A percentile compares a stretch with the other conserved stretches of the same genome.
Evolutionary conservation across 2,888 invertebrate genomes (phyloP).

Genomic region (Imbricaverruca yamaguchii): DNA sequence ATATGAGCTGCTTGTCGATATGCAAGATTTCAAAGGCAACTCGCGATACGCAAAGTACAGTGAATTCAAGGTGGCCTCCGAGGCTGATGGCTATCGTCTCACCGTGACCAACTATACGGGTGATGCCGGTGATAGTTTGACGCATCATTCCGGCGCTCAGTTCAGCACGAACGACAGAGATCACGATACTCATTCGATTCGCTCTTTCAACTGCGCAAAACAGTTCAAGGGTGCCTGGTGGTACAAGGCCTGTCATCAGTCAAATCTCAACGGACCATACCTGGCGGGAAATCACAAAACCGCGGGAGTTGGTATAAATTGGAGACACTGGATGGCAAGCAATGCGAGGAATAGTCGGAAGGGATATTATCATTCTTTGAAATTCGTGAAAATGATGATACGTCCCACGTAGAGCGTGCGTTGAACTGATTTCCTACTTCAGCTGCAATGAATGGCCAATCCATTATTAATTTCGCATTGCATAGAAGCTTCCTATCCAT

Average conservation of each 20-base stretch:
- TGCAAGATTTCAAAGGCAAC: not conserved
- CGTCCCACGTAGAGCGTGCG: too few species aligned
- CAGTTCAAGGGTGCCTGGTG: not conserved
- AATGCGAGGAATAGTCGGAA: too few species aligned
- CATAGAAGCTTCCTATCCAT: too few species aligned
- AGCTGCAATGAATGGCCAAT: too few species aligned
- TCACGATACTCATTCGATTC: not conserved
- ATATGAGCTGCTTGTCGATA: not conserved
- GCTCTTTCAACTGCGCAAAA: not conserved
- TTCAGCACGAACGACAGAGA: not conserved
- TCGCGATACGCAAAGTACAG: not conserved
- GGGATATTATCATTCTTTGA: too few species aligned
- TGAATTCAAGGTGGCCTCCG: not conserved
- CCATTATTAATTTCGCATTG: too few species aligned
- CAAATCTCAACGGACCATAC: not conserved
- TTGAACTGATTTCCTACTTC: too few species aligned
- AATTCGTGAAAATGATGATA: too few species aligned
- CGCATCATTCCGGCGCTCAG: not conserved
- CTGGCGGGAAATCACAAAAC: too few species aligned
- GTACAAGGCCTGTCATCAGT: not conserved
- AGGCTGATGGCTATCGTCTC: not conserved
- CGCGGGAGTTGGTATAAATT: too few species aligned
- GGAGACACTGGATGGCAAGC: too few species aligned
- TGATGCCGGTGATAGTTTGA: not conserved
- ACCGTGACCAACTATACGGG: not conserved